These are phyloP conservation scores for Trichogramma dendrolimi DNA, from an alignment of 2,888 invertebrate genomes.

Conservation along the genomic window DNA sequence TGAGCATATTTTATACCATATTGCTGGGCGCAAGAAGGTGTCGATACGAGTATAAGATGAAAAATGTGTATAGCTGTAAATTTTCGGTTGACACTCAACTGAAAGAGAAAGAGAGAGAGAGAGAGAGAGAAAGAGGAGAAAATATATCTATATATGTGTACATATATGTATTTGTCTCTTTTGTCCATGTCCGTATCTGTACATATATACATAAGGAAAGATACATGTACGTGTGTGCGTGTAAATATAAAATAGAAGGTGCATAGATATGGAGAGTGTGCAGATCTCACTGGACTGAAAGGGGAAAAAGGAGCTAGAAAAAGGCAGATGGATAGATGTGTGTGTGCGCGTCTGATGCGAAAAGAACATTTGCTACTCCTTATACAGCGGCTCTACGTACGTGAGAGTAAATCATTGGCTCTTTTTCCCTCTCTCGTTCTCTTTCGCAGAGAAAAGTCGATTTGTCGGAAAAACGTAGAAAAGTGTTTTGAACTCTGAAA, in stretches of 20 bases:
- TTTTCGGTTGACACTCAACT: conserved; percentile 12
- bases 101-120: background rate
- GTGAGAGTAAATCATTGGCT: too few relatives aligned
- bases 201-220: background rate
- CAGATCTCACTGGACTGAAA: background rate
- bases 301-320: background rate
- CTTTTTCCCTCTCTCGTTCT: too few relatives aligned
- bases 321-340: background rate
- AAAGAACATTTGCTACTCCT: too few relatives aligned
- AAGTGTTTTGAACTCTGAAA: too few relatives aligned
- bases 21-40: background rate
- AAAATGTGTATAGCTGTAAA: background rate
- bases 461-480: too few relatives aligned
- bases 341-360: too few relatives aligned
- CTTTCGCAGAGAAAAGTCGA: too few relatives aligned
- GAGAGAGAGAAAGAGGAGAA: conserved; percentile 4
- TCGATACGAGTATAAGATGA: background rate
- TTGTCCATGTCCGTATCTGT: conserved; percentile 1
- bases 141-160: conserved; percentile 32
- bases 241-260: background rate
- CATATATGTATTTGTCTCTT: conserved; percentile 24
- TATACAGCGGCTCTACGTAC: too few relatives aligned
- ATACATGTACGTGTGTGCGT: background rate
- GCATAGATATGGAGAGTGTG: conserved; percentile 1
- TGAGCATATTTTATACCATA: too few relatives aligned